Base-by-base conservation (phyloP, 2,797 vertebrate genomes). In the Agapornis canus region DNA sequence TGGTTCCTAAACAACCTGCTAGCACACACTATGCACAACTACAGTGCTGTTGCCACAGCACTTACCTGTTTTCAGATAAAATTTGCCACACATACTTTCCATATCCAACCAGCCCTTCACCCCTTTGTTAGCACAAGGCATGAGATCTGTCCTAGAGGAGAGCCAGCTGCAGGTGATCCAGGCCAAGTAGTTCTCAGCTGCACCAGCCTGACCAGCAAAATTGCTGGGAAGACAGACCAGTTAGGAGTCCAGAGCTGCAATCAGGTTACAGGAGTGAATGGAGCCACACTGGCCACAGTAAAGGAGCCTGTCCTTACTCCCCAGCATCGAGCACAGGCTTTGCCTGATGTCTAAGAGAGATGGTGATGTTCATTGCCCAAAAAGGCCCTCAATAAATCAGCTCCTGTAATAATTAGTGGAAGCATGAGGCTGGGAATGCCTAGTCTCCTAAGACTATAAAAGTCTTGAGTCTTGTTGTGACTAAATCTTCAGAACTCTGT, bases 31-130 rank as follows among this genome's bases (percentile, higher is more conserved):
- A 1, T 45, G 26, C 20, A 39, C 52, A 47, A 1, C 54, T 32
- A 23, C 27, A 15, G 5, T 29, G 13, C 6, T 84, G 25, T 49
- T 52, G 27, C n/a, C 27, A 18, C 9, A 35, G 22, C 26, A 7
- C 16, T 25, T 23, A 26, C 11, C 9, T 12, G 1, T 57, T 43
- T 25, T 76, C 64, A 59, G 65, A 35, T 31, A 61, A 65, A 70
- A 77, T 57, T 64, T 78, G 47, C 9, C 3, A 1, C 8, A 5
- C 2, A 0, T 21, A 3, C 6, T 65, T 61, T 51, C 27, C 2
- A 1, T 52, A 63, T n/a, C 35, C n/a, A 57, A 5, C 16, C 16
- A 64, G 7, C 21, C 39, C 27, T 31, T 20, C n/a, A 51, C 4
- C 6, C 18, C 16, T 35, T 54, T 43, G 22, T 31, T 86, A 64